These are phyloP conservation scores for Dysidea cf. avara DNA, from an alignment of 37 sponge, comb jelly and placozoan species.

Conservation along the genomic window DNA sequence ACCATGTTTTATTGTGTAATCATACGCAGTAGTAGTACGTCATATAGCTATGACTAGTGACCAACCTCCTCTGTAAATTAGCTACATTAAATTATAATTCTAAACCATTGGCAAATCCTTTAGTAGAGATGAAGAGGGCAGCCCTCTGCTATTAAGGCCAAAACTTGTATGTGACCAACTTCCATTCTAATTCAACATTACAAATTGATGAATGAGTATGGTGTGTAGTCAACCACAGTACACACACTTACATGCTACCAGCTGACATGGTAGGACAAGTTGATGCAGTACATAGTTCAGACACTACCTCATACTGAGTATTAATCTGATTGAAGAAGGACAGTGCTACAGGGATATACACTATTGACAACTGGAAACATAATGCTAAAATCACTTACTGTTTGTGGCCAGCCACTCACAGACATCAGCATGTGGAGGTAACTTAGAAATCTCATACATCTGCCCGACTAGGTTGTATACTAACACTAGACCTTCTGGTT, in stretches of 20 bases:
- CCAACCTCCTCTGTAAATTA: too few relatives aligned
- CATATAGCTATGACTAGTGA: too few relatives aligned
- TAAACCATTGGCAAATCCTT: too few relatives aligned
- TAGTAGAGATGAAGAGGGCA: too few relatives aligned
- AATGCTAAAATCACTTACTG: constrained; percentile 33
- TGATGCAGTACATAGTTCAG: constrained; percentile 50
- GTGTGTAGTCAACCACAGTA: background rate
- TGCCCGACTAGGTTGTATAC: constrained; percentile 51
- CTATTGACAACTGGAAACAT: background rate
- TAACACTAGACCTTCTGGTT: constrained; percentile 37
- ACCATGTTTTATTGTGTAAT: too few relatives aligned
- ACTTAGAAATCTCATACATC: constrained; percentile 42
- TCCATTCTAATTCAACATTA: too few relatives aligned
- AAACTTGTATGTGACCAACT: too few relatives aligned
- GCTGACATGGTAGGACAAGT: constrained; percentile 73
- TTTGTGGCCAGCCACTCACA: constrained; percentile 90
- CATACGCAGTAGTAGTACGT: too few relatives aligned
- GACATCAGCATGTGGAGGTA: constrained; percentile 55
- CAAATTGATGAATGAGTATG: too few relatives aligned
- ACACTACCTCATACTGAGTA: constrained; percentile 51
- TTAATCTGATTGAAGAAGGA: constrained; percentile 72
- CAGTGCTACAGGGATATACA: constrained; percentile 39
- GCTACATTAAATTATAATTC: too few relatives aligned
- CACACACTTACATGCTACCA: constrained; percentile 65
- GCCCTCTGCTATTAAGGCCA: too few relatives aligned